phyloP scores from a whole-genome alignment of 2,888 invertebrate genomes.

The Scaptomyza reducta region DNA sequence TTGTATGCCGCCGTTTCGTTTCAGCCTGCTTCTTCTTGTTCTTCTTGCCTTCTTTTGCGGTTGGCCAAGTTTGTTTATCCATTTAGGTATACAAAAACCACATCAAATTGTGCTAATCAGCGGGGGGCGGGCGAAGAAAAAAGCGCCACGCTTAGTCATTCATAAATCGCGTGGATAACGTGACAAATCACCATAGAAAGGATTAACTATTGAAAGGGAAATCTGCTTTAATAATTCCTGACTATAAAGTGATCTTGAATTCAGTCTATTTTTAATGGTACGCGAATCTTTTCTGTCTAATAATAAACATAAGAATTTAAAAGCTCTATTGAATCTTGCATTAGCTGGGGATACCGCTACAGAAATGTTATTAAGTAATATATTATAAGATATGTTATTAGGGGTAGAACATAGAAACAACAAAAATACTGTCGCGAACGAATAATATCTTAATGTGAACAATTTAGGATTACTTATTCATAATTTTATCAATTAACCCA shows the following conservation, averaged over 20 bases:
- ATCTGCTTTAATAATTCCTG: background rate
- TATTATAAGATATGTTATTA: background rate
- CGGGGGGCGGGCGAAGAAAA: background rate
- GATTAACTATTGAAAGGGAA: background rate
- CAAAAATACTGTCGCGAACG: too few relatives aligned
- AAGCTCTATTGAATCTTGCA: too few relatives aligned
- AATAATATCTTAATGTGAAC: too few relatives aligned
- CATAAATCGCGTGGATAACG: constrained; percentile 27
- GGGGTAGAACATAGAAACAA: background rate
- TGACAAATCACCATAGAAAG: constrained; percentile 1
- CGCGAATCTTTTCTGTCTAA: too few relatives aligned
- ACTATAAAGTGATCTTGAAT: too few relatives aligned
- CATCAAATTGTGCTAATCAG: constrained; percentile 70
- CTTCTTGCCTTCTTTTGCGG: constrained; percentile 47
- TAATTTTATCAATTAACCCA: too few relatives aligned
- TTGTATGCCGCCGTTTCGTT: constrained; percentile 47
- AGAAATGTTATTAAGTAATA: too few relatives aligned
- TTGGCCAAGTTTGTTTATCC: constrained; percentile 71
- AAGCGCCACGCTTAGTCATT: constrained; percentile 54
- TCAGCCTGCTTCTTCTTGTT: background rate
- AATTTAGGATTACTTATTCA: too few relatives aligned
- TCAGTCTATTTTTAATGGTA: too few relatives aligned
- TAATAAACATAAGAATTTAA: too few relatives aligned
- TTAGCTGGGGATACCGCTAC: too few relatives aligned
- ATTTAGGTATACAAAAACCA: constrained; percentile 51